phyloP scores from a whole-genome alignment of 1,140 invertebrate species.

The Homalodisca vitripennis region DNA sequence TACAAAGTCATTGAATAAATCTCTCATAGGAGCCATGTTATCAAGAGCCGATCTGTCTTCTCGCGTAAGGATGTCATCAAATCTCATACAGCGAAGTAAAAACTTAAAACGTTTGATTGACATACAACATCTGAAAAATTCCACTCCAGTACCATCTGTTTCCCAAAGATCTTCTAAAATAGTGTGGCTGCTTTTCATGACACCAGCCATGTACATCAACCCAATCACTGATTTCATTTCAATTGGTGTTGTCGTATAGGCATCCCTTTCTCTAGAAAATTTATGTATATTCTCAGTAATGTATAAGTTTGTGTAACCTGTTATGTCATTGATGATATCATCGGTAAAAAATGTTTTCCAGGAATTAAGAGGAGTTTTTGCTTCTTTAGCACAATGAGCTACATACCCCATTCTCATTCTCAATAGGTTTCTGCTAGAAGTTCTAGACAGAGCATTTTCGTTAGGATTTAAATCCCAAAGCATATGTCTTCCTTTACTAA shows the following conservation, averaged over 20 bases:
- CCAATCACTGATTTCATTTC: background rate
- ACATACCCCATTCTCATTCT: too few species aligned
- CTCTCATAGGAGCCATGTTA: conserved; percentile 8
- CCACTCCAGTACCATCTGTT: conserved; percentile 4
- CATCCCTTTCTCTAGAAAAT: background rate
- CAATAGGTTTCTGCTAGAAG: too few species aligned
- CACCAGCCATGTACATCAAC: background rate
- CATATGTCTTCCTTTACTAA: too few species aligned
- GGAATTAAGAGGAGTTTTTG: too few species aligned
- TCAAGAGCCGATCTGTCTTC: background rate
- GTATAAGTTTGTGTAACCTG: too few species aligned
- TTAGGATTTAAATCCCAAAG: too few species aligned
- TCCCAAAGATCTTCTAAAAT: conserved; percentile 8
- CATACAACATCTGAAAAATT: conserved; percentile 10
- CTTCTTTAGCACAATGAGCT: too few species aligned
- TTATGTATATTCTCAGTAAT: too few species aligned
- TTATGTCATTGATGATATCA: too few species aligned
- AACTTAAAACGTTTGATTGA: conserved; percentile 23
- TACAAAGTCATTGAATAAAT: background rate
- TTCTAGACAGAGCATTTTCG: too few species aligned
- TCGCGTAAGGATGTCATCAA: background rate
- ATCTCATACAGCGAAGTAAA: background rate
- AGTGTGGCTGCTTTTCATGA: background rate
- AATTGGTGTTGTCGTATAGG: background rate
- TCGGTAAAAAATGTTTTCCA: too few species aligned